phyloP scores from a whole-genome alignment of 2,113 vertebrate species.

The Panthera uncia region DNA sequence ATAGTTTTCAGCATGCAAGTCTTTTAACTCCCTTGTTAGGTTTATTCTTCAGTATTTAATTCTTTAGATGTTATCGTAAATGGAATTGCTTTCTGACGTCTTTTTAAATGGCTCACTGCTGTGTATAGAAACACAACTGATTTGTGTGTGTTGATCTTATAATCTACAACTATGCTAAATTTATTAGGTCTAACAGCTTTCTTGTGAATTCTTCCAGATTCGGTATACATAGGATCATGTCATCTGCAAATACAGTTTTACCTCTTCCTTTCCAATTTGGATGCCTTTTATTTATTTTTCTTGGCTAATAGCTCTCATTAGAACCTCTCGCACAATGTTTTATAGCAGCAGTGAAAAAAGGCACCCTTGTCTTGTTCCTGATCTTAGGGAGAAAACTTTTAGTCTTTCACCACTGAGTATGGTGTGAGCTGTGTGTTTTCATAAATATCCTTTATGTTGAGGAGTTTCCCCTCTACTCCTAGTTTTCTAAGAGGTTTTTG shows the following conservation, averaged over 20 bases:
- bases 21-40: neutral
- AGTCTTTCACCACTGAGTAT: neutral
- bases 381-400: neutral
- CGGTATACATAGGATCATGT: neutral
- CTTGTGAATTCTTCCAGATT: neutral
- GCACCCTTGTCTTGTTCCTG: neutral
- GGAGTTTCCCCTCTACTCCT: neutral
- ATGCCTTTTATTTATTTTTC: neutral
- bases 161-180: neutral
- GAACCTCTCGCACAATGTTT: neutral
- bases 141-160: neutral
- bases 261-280: neutral
- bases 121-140: neutral
- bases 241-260: neutral
- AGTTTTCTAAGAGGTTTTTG: neutral
- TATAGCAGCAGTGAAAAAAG: neutral
- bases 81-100: neutral
- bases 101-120: neutral
- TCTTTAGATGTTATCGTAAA: neutral
- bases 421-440: neutral
- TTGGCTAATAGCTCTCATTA: neutral
- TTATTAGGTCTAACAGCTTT: neutral
- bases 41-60: neutral
- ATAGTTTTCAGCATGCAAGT: neutral
- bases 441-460: neutral